phyloP scores from a whole-genome alignment of 2,113 vertebrate genomes.

The Urocynchramus pylzowi region DNA sequence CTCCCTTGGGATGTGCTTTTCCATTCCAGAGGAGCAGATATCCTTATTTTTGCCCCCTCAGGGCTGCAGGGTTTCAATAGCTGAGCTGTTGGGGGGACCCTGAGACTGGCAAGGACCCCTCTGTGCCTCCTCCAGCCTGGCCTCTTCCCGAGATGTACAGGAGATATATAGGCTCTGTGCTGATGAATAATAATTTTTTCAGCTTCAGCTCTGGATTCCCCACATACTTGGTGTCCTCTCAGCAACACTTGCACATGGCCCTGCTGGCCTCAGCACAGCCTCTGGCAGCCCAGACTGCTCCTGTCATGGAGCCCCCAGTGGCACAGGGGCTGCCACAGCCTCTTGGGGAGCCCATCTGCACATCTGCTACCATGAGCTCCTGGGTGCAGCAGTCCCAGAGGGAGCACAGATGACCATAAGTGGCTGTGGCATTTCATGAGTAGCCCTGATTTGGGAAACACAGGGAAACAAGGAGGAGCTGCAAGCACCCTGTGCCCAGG shows the following conservation, averaged over 20 bases:
- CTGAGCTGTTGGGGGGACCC: not conserved
- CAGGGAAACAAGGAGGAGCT: not conserved
- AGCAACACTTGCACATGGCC: not conserved
- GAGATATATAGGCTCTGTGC: not conserved
- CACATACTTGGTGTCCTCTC: not conserved
- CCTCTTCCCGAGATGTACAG: not conserved
- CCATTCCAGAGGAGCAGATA: not conserved
- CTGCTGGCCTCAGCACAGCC: not conserved
- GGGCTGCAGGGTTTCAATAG: not conserved
- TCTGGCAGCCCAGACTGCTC: not conserved
- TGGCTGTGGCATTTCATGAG: accelerated
- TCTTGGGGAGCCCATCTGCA: not conserved
- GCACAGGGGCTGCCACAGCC: not conserved
- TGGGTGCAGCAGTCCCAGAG: accelerated
- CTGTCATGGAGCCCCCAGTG: accelerated
- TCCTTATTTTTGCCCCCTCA: not conserved
- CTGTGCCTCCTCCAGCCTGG: not conserved
- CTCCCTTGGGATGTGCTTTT: not conserved
- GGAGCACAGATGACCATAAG: not conserved
- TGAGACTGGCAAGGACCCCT: not conserved
- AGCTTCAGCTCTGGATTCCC: not conserved
- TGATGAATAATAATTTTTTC: not conserved
- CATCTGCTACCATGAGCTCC: not conserved
- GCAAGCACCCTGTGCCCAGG: not conserved
- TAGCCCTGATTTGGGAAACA: accelerated